Percentiles rank a stretch among this genome's conserved stretches.
Evolutionary conservation across 2,888 invertebrate species (phyloP).

Genomic region (Brachypalpus laphriformis): DNA sequence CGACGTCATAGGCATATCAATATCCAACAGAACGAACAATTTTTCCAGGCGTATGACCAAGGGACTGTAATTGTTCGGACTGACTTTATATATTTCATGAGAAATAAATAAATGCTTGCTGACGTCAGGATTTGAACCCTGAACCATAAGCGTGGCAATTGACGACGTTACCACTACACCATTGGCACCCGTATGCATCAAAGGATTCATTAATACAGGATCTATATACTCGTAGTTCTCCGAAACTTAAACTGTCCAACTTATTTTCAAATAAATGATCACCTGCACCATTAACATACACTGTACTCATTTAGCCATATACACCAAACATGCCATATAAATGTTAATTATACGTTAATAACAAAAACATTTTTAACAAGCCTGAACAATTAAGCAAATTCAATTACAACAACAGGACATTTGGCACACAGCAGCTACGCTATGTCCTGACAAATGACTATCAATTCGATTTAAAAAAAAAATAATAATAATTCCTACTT

Average conservation of each 20-base stretch:
- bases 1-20: no score
- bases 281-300: no score
- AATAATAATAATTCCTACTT: constrained; percentile 19
- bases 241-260: neutral
- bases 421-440: neutral
- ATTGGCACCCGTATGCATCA: neutral
- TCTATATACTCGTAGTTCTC: neutral
- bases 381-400: neutral
- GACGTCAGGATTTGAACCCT: no score
- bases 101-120: no score
- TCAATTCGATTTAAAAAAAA: constrained; percentile 1
- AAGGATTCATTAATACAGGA: neutral
- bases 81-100: no score
- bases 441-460: constrained; percentile 39
- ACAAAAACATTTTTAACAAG: constrained; percentile 1
- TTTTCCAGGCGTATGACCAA: no score
- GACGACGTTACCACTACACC: no score
- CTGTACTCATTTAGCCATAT: neutral
- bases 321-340: neutral
- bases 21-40: no score
- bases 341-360: neutral
- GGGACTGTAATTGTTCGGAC: no score
- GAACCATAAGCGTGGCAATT: no score
- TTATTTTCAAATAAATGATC: no score
- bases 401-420: neutral